Evolutionary conservation across 2,888 invertebrate species (phyloP), one percentile per base, ranked within the genome.

Genomic region (Catonia carolina): DNA sequence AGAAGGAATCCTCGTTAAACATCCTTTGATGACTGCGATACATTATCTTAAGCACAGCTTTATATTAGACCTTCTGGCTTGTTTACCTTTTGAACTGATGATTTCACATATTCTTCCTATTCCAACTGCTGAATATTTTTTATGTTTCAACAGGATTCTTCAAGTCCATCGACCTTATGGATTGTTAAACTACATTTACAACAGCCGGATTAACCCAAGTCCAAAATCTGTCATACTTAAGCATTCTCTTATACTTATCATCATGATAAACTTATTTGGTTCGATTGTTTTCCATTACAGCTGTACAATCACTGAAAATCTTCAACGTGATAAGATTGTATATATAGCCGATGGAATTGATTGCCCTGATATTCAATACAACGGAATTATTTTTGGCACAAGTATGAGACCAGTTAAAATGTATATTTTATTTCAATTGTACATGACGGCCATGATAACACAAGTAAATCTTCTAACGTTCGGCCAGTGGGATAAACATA

Each of bases 21-120:
- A 42, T 18, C 42, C 42, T 7, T 18, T 42, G 4, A 22, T 10
- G 10, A 42, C 42, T 15, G 18, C 22, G 6, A 42, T 42, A 3
- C 18, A 42, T 42, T 42, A 42, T 18, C 20, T 22, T 22, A 42
- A 42, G 18, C 15, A 18, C 18, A 42, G 42, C 22, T 42, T 42
- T 18, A 18, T 18, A 22, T n/a, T 18, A 17, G 42, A 42, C 10
- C 2, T 42, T 4, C n/a, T 42, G 15, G 42, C 42, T 3, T 42
- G 42, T 42, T 42, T 42, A 22, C 42, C 42, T 17, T 42, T 42
- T n/a, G 42, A 42, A 17, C 15, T 22, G n/a, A 18, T 42, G 7
- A 7, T 42, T 18, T 18, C 20, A 42, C 14, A 42, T 42, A 18
- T 42, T 42, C n/a, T 42, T 18, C 8, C 27, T 6, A n/a, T 22